phyloP scores from a whole-genome alignment of 1,140 invertebrate species.

The Nasonia giraulti region DNA sequence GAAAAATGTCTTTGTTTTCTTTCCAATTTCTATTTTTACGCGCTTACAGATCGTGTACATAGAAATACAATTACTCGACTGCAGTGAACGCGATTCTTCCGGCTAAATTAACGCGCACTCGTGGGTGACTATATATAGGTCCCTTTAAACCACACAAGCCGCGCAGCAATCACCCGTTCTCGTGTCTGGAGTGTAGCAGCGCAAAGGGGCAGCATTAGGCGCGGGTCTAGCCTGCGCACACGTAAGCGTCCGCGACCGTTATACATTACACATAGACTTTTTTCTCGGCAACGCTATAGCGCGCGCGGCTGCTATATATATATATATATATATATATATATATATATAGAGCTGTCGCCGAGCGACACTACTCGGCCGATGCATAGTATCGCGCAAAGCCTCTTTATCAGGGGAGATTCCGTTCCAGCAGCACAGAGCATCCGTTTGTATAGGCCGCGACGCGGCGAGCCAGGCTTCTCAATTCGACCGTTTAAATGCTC shows the following conservation, averaged over 20 bases:
- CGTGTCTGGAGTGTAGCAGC: background rate
- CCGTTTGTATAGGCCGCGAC: conserved; percentile 1
- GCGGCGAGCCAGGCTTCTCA: background rate
- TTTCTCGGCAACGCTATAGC: background rate
- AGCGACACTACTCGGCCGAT: conserved; percentile 19
- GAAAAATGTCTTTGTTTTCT: background rate
- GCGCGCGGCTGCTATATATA: conserved; percentile 26
- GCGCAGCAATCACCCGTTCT: background rate
- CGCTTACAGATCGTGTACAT: too few relatives aligned
- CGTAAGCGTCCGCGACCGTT: conserved; percentile 15
- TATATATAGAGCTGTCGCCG: conserved; percentile 35
- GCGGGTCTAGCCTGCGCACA: background rate
- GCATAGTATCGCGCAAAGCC: conserved; percentile 17
- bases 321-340: too few relatives aligned
- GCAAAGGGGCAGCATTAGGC: background rate
- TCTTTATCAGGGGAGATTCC: conserved; percentile 42
- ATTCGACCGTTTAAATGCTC: conserved; percentile 24
- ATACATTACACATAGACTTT: conserved; percentile 16
- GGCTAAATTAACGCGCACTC: background rate
- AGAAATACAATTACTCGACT: too few relatives aligned
- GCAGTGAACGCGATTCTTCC: too few relatives aligned
- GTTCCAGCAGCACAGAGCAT: conserved; percentile 22
- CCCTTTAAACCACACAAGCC: too few relatives aligned
- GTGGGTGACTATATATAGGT: too few relatives aligned
- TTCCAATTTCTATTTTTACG: too few relatives aligned